Percentiles rank a stretch among this genome's conserved stretches.
These are phyloP conservation scores for Phylloscopus collybita DNA, from an alignment of 2,797 vertebrate genomes.

Conservation along the genomic window DNA sequence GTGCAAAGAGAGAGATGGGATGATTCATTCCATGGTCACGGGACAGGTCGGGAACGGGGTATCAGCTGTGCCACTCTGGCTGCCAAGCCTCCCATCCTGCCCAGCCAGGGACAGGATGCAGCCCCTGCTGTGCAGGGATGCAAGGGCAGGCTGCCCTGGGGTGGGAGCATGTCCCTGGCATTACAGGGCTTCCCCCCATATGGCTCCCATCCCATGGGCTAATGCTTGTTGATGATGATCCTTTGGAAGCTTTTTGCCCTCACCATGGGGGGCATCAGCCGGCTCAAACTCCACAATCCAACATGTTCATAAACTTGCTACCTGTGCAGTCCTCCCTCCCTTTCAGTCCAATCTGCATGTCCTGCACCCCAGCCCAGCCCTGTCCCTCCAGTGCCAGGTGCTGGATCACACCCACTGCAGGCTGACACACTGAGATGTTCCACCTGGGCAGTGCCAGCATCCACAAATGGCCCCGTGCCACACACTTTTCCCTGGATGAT, in stretches of 20 bases:
- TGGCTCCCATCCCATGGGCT: neutral
- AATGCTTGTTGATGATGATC: neutral
- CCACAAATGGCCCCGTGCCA: accelerated
- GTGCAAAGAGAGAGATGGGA: neutral
- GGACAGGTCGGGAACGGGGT: accelerated
- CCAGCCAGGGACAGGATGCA: neutral
- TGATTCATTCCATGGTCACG: accelerated
- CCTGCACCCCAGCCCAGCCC: neutral
- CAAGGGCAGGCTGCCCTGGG: neutral
- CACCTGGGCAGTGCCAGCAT: neutral
- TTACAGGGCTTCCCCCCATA: neutral
- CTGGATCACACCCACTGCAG: neutral
- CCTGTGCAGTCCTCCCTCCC: neutral
- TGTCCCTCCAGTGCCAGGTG: neutral
- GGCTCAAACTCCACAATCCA: neutral
- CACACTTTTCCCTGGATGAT: neutral
- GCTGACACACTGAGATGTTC: neutral
- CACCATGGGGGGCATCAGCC: neutral
- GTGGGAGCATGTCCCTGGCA: accelerated
- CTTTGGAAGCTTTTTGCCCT: neutral
- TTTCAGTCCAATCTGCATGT: neutral
- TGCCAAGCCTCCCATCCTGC: neutral
- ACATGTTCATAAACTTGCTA: neutral
- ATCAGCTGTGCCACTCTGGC: neutral
- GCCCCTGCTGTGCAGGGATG: neutral